Evolutionary conservation across 2,797 vertebrate species (phyloP), one percentile per base, ranked within the genome.

Genomic region (Leptodactylus fallax): DNA sequence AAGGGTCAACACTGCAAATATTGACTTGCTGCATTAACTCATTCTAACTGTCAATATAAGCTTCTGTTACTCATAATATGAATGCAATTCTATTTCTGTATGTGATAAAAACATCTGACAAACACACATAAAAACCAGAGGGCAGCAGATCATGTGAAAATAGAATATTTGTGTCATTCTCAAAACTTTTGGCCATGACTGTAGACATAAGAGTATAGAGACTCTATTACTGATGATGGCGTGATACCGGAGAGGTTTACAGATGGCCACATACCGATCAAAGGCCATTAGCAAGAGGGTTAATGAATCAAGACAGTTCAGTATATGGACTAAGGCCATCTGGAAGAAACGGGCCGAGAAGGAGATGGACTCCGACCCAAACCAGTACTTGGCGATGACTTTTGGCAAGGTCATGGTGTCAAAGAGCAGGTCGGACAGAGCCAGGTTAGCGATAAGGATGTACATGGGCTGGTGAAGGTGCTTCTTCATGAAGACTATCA

Each of bases 381-480:
- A 87, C 45, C 90, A 90, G 19, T 91, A 87, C 27, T 91, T 91
- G 77, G 69, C 36, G 1, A 91, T 91, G 81, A 92, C 87, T 14
- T 92, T 92, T 0, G 91, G 92, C 36, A 90, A 86, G 0, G 90
- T 91, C 7, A 87, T 85, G 23, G 90, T 92, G 17, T 89, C 91
- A 74, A 92, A 90, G 23, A 87, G 88, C 53, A 92, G 78, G 25
- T 93, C 91, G n/a, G 91, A 77, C 7, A 89, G 86, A 53, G 92
- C 92, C 27, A 93, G 79, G 25, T 90, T 90, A 6, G 86, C 90
- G 47, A 93, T 81, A 2, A 92, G 80, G 23, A 92, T 90, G 67
- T 92, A 93, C 92, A 92, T 93, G 7, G 92, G 90, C 0, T 83
- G 91, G 74, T 92, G 91, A 12, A 93, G 90, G 63, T 85, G 85